Evolutionary conservation across 2,888 invertebrate genomes (phyloP), one percentile per base, ranked within the genome.

Genomic region (Rhamnusium bicolor): DNA sequence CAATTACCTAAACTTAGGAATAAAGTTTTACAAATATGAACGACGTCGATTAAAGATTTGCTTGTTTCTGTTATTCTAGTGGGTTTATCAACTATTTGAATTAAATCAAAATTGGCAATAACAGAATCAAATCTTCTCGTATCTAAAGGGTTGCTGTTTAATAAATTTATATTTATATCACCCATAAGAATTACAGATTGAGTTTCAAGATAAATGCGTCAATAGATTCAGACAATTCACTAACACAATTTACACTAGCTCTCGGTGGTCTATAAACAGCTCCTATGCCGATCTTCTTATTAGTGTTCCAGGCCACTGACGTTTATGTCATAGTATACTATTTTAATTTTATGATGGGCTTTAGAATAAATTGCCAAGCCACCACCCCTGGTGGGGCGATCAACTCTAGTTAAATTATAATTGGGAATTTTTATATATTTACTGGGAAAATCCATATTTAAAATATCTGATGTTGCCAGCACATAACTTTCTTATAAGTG

Each of bases 141-240:
- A 7, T 51, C 21, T 16, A 29, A n/a, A 53, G 49, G 47, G 40
- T 24, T n/a, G 1, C 0, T 24, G 46, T 46, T 46, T n/a, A 65
- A 27, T 51, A 65, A 29, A 51, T 65, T 27, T 51, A 51, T 65
- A 24, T 51, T 65, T 24, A 51, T 65, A 21, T 65, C 51, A 3
- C 65, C 51, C 51, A 65, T 51, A 3, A 67, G 49, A 32, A 53
- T 27, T 54, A 65, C 19, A 27, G 47, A 65, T 21, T 58, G 47
- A 1, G 69, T 61, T n/a, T 56, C 56, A 4, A 56, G 40, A 56
- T 56, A 67, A 40, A 46, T 67, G 19, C n/a, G 19, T 56, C 40
- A 19, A 56, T 6, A 12, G 67, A 40, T 6, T 56, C 56, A 21
- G 14, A 6, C n/a, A 67, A 40, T 56, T 67, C 27, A 21, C 14